Evolutionary conservation across 2,113 vertebrate genomes (phyloP).

Genomic region (Scalopus aquaticus): DNA sequence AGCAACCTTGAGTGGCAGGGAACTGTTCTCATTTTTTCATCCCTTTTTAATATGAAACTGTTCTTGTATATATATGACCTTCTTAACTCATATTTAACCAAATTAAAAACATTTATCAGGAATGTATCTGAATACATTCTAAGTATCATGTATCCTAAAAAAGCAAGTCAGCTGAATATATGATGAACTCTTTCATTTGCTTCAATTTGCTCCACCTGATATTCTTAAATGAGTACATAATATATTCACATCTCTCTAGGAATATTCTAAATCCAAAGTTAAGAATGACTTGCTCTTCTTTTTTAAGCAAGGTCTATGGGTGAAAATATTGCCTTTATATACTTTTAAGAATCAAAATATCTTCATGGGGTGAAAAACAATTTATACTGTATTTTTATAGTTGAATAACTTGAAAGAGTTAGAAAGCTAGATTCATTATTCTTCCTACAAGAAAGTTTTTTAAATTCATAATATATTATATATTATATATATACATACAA

Average conservation of each 20-base stretch:
- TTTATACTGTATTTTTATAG: not conserved
- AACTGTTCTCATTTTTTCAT: conserved; percentile 34
- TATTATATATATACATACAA: not conserved
- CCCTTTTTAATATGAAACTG: conserved; percentile 29
- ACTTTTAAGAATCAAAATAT: conserved; percentile 42
- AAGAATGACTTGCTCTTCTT: conserved; percentile 35
- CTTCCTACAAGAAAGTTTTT: conserved; percentile 20
- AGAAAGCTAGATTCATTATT: conserved; percentile 11
- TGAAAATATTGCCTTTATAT: conserved; percentile 1
- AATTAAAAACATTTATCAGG: conserved; percentile 57
- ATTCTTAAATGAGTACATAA: conserved; percentile 54
- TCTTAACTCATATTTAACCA: conserved; percentile 49
- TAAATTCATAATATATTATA: conserved; percentile 23
- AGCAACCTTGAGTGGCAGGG: conserved; percentile 2
- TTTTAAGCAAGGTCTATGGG: conserved; percentile 34
- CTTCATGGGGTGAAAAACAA: not conserved
- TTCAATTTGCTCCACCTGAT: conserved; percentile 37
- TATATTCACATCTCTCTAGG: not conserved
- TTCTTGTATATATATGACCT: conserved; percentile 23
- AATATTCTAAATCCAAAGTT: conserved; percentile 26
- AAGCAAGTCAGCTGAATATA: conserved; percentile 14
- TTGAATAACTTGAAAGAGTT: conserved; percentile 11
- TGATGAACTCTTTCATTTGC: conserved; percentile 53
- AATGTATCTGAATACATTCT: conserved; percentile 54
- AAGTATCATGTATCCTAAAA: conserved; percentile 43